Percentiles rank a stretch among this genome's conserved stretches.
phyloP scores from a whole-genome alignment of 2,888 invertebrate genomes.

The Diplazon laetatorius region DNA sequence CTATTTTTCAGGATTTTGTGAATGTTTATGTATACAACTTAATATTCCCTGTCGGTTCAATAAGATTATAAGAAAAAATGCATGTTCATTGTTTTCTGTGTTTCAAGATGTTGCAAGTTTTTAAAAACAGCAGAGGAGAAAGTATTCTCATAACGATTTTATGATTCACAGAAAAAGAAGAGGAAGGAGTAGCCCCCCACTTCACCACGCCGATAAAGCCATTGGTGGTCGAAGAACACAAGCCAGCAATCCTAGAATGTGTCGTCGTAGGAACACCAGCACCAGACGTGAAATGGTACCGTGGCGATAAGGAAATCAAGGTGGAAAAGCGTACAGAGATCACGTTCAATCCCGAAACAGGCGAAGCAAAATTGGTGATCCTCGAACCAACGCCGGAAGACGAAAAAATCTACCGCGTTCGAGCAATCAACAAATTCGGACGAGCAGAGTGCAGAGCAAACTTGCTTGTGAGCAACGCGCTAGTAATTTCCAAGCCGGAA shows the following conservation, averaged over 20 bases:
- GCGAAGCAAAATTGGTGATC: slow-evolving; percentile 86
- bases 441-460: slow-evolving; percentile 89
- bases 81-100: slow-evolving; percentile 23
- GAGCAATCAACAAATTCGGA: slow-evolving; percentile 89
- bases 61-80: slow-evolving; percentile 20
- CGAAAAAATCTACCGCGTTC: slow-evolving; percentile 87
- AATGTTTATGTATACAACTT: slow-evolving; percentile 35
- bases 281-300: slow-evolving; percentile 89
- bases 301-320: slow-evolving; percentile 85
- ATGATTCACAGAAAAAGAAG: slow-evolving; percentile 85
- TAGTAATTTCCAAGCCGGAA: slow-evolving; percentile 83
- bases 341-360: slow-evolving; percentile 86
- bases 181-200: slow-evolving; percentile 87
- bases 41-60: slow-evolving; percentile 4
- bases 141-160: slow-evolving; percentile 25
- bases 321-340: slow-evolving; percentile 85
- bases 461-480: slow-evolving; percentile 85
- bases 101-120: slow-evolving; percentile 48
- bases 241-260: slow-evolving; percentile 87
- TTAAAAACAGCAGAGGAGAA: background rate
- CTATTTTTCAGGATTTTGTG: slow-evolving; percentile 41
- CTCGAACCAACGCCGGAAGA: slow-evolving; percentile 87
- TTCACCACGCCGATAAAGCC: slow-evolving; percentile 88
- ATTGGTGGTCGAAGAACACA: slow-evolving; percentile 85
- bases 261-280: slow-evolving; percentile 88